A percentile compares a stretch with the other conserved stretches of the same genome.
These are phyloP conservation scores for Cenopis cana DNA, from an alignment of 2,888 invertebrate genomes.

Conservation along the genomic window DNA sequence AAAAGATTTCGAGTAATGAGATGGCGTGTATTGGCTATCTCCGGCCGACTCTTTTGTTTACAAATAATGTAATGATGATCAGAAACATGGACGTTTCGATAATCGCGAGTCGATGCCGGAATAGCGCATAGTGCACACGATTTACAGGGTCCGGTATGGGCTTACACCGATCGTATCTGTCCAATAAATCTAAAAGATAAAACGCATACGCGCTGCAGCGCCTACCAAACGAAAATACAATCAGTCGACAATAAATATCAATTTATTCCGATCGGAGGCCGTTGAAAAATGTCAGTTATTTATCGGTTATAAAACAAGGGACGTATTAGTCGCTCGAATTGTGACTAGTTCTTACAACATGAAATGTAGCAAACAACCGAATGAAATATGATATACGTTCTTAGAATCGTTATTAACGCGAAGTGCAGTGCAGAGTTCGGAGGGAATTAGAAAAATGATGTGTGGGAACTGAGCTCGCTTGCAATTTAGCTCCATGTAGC, in stretches of 20 bases:
- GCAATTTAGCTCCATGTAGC: conserved; percentile 76
- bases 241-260: conserved; percentile 59
- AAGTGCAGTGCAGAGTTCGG: conserved; percentile 65
- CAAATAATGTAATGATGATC: conserved; percentile 47
- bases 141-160: conserved; percentile 65
- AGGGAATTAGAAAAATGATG: conserved; percentile 78
- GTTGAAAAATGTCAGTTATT: conserved; percentile 52
- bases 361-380: conserved; percentile 19
- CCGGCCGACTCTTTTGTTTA: conserved; percentile 56
- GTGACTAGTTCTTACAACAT: conserved; percentile 15
- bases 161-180: conserved; percentile 76
- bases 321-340: conserved; percentile 32
- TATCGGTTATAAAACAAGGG: conserved; percentile 40
- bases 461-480: conserved; percentile 75
- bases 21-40: conserved; percentile 53
- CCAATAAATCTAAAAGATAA: conserved; percentile 81
- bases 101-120: conserved; percentile 54
- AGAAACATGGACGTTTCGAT: conserved; percentile 45
- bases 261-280: conserved; percentile 56
- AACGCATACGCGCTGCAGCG: conserved; percentile 53
- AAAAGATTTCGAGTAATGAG: conserved; percentile 59
- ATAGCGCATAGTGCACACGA: conserved; percentile 66
- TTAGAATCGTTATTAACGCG: conserved; percentile 65
- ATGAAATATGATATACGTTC: conserved; percentile 51
- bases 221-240: conserved; percentile 58